A percentile compares a stretch with the other conserved stretches of the same genome.
phyloP scores from a whole-genome alignment of 2,888 invertebrate genomes.

The Beris chalybata region DNA sequence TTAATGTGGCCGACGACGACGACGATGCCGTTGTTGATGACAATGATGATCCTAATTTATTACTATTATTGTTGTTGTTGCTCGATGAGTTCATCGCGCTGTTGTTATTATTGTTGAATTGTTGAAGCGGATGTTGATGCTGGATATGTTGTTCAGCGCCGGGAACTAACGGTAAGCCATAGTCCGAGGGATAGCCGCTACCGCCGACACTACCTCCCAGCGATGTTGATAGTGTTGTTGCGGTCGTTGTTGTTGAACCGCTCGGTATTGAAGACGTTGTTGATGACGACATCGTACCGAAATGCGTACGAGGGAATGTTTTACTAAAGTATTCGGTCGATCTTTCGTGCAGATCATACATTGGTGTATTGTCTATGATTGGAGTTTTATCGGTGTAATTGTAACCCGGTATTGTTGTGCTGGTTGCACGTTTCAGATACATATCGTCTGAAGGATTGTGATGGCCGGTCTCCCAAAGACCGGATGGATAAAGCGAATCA shows the following conservation, averaged over 20 bases:
- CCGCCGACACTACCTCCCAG: slow-evolving; percentile 27
- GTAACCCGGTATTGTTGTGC: slow-evolving; percentile 62
- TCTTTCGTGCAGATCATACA: slow-evolving; percentile 53
- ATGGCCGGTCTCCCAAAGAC: slow-evolving; percentile 71
- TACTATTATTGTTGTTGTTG: slow-evolving; percentile 39
- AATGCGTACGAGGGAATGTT: slow-evolving; percentile 62
- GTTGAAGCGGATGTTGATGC: slow-evolving; percentile 46
- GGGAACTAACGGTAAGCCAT: slow-evolving; percentile 72
- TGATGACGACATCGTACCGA: slow-evolving; percentile 48
- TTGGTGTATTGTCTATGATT: slow-evolving; percentile 63
- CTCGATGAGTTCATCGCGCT: slow-evolving; percentile 44
- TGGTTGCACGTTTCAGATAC: slow-evolving; percentile 63
- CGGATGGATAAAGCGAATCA: slow-evolving; percentile 77
- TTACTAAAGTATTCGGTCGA: slow-evolving; percentile 61
- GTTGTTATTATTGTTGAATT: slow-evolving; percentile 50
- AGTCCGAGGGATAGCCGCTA: slow-evolving; percentile 73
- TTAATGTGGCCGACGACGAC: slow-evolving; percentile 44
- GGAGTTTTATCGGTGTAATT: slow-evolving; percentile 74
- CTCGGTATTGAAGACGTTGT: slow-evolving; percentile 35
- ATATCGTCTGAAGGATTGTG: slow-evolving; percentile 47
- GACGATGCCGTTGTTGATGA: slow-evolving; percentile 44
- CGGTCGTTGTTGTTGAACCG: slow-evolving; percentile 47
- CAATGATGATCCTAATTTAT: slow-evolving; percentile 4
- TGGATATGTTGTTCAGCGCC: slow-evolving; percentile 55
- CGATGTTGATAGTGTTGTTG: slow-evolving; percentile 50